Conservation (phyloP, 2,888 invertebrate species). For the Prostheceraeus crozeri region DNA sequence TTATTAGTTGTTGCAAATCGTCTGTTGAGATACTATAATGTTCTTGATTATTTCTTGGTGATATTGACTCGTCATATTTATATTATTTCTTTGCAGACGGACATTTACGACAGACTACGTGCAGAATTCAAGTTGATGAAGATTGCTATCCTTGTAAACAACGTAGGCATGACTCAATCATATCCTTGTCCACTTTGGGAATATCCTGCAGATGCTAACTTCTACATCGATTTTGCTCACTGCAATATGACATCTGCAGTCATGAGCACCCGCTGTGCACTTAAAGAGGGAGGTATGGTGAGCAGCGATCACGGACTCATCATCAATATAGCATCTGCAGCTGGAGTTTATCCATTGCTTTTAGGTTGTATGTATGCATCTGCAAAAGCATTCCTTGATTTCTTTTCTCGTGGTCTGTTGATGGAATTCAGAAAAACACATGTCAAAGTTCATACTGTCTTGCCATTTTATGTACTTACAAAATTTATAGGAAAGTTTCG, state of each 20-base stretch:
- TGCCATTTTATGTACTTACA: constrained; percentile 25
- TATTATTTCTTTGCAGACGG: constrained; percentile 45
- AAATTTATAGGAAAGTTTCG: constrained; percentile 28
- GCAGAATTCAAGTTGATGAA: constrained; percentile 67
- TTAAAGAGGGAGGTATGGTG: constrained; percentile 72
- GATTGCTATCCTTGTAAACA: constrained; percentile 79
- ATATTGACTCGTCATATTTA: too few relatives aligned
- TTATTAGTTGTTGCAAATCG: too few relatives aligned
- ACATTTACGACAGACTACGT: constrained; percentile 68
- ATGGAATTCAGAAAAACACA: constrained; percentile 44
- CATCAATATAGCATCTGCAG: constrained; percentile 78
- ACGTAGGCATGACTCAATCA: constrained; percentile 77
- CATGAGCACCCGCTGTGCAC: constrained; percentile 71
- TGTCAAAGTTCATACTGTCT: constrained; percentile 1
- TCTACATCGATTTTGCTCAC: constrained; percentile 40
- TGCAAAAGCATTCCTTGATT: constrained; percentile 63
- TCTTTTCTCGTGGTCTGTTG: constrained; percentile 52
- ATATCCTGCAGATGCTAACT: not conserved
- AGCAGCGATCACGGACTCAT: constrained; percentile 66
- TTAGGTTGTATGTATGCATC: constrained; percentile 77
- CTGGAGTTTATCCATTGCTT: constrained; percentile 72
- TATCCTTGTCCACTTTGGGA: constrained; percentile 65
- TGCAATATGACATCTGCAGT: constrained; percentile 40
- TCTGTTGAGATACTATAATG: too few relatives aligned
- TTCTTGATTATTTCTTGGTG: too few relatives aligned